Evolutionary conservation across 2,797 vertebrate species (phyloP).

Genomic region (Pelochelys cantorii): DNA sequence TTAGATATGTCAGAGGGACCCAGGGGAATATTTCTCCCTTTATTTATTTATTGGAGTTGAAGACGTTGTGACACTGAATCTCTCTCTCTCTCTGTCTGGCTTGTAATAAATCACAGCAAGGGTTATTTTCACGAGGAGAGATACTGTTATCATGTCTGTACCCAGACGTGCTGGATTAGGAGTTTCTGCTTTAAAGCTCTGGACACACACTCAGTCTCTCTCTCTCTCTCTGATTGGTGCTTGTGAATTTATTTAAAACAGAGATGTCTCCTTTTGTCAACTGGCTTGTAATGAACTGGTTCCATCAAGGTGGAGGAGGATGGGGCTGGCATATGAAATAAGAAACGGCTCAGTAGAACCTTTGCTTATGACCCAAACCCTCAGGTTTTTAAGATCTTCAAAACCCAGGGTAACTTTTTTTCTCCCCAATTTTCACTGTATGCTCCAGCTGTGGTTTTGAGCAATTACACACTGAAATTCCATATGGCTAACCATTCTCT

Average conservation of each 20-base stretch:
- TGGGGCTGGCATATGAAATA: accelerated
- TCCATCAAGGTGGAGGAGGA: background rate
- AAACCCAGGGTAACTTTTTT: background rate
- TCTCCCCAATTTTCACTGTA: background rate
- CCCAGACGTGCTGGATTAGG: background rate
- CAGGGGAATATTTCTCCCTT: slow-evolving; percentile 60
- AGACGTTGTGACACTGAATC: slow-evolving; percentile 30
- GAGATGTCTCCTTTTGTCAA: background rate
- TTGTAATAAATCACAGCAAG: slow-evolving; percentile 43
- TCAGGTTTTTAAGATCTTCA: background rate
- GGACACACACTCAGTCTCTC: accelerated
- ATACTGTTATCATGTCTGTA: background rate
- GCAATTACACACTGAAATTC: background rate
- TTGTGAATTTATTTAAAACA: background rate
- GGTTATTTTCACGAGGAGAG: slow-evolving; percentile 34
- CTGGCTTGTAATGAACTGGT: background rate
- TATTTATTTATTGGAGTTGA: slow-evolving; percentile 66
- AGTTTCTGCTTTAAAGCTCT: background rate
- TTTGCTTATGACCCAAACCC: background rate
- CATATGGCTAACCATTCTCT: background rate
- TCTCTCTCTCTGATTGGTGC: background rate
- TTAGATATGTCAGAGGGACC: slow-evolving; percentile 70
- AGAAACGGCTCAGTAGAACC: accelerated
- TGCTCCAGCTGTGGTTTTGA: background rate
- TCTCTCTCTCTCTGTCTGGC: slow-evolving; percentile 41